These are phyloP conservation scores for Drosophila colorata DNA, from an alignment of 2,888 invertebrate genomes.

Conservation along the genomic window DNA sequence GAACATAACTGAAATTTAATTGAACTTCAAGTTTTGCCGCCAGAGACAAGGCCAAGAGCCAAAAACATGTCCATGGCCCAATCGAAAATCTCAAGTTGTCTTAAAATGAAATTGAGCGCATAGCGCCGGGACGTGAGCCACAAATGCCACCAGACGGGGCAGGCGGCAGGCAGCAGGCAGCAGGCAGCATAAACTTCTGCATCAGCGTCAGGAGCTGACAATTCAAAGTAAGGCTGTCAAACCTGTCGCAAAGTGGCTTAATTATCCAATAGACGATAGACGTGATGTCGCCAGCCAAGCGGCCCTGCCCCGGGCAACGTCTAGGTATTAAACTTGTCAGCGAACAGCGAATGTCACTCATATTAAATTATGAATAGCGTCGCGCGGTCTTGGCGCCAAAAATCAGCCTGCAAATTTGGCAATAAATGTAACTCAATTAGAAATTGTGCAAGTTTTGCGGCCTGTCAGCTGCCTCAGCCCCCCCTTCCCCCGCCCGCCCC, in stretches of 20 bases:
- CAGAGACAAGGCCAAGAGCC: constrained; percentile 30
- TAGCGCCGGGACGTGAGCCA: constrained; percentile 29
- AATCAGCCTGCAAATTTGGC: constrained; percentile 8
- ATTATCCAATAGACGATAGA: constrained; percentile 80
- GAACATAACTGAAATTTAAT: constrained; percentile 63
- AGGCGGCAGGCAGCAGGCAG: constrained; percentile 15
- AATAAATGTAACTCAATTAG: constrained; percentile 56
- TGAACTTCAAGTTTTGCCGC: constrained; percentile 67
- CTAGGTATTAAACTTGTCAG: constrained; percentile 66
- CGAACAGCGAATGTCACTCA: constrained; percentile 67
- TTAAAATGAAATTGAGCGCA: constrained; percentile 56
- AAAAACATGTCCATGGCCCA: constrained; percentile 42
- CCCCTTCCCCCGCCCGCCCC: too few species aligned
- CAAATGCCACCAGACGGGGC: constrained; percentile 1
- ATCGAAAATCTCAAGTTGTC: constrained; percentile 58
- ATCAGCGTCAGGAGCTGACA: constrained; percentile 52
- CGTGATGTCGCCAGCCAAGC: constrained; percentile 14
- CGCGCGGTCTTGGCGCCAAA: not conserved
- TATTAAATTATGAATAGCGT: constrained; percentile 62
- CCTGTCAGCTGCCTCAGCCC: constrained; percentile 1
- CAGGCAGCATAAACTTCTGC: constrained; percentile 39
- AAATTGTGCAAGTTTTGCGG: constrained; percentile 29
- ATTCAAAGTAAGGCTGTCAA: constrained; percentile 76
- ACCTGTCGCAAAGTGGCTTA: constrained; percentile 80
- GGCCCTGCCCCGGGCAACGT: not conserved